Evolutionary conservation across 2,113 vertebrate species (phyloP), one percentile per base, ranked within the genome.

Genomic region (Pampusana beccarii): DNA sequence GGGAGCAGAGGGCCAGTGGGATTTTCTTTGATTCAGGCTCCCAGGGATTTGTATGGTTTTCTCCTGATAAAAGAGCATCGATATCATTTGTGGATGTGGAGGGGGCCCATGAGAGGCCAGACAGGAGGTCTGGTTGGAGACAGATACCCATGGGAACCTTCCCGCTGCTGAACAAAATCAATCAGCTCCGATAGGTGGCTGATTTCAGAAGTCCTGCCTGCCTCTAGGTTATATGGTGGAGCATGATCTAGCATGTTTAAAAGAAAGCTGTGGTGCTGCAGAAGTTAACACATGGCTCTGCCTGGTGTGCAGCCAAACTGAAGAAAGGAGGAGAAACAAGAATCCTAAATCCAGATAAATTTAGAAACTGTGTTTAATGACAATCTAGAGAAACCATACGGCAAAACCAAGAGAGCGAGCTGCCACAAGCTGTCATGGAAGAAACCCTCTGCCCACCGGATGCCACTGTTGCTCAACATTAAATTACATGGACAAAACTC

Each of bases 401-500:
- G 71, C 16, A 46, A 81, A 93, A 46, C 2, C 0, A 6, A 83
- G 60, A 53, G 31, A 93, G 31, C 0, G 4, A 80, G 38, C 34
- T 67, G 89, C 44, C 0, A 0, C 11, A 24, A 61, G 79, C 51
- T 53, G 56, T 33, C 75, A 26, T 13, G 91, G 72, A 92, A 88
- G 71, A 91, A 90, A 92, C 69, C 62, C 82, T 72, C 84, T 97
- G 96, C 91, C 97, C 98, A 97, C 97, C 93, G 97, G 98, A 98
- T 98, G 97, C 97, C 97, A 98, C 97, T 98, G 95, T 98, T 98
- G 97, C 73, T 97, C 92, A 97, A 80, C 54, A 58, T 92, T 85
- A 96, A 97, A 90, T 91, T 86, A 93, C 71, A 62, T 10, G 71
- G 69, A 87, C 57, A 87, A 71, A 90, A 95, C 90, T 96, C 92